Conservation (phyloP, 2,888 invertebrate species). For the Chrysolina americana region DNA sequence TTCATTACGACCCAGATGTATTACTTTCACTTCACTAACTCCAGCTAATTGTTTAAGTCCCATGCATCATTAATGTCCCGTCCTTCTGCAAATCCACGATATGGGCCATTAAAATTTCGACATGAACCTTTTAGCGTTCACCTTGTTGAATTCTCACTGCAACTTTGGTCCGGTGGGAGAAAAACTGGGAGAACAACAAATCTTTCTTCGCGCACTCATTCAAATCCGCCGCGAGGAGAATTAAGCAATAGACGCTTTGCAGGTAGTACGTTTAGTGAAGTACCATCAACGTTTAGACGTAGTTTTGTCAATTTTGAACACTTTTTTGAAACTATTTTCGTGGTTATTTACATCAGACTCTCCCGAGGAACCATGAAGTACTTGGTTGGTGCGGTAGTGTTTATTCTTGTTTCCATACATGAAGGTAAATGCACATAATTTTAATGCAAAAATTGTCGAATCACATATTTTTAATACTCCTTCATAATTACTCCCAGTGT, state of each 20-base stretch:
- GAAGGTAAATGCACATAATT: constrained; percentile 17
- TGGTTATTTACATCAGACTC: not conserved
- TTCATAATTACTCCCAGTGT: too few relatives aligned
- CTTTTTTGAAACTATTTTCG: not conserved
- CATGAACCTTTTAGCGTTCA: constrained; percentile 24
- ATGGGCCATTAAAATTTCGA: constrained; percentile 25
- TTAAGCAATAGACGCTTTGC: constrained; percentile 8
- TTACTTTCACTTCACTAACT: not conserved
- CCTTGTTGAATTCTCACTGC: constrained; percentile 22
- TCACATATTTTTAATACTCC: not conserved
- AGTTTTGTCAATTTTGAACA: not conserved
- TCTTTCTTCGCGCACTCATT: not conserved
- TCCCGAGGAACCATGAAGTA: constrained; percentile 8
- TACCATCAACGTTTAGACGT: not conserved
- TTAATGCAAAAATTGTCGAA: not conserved
- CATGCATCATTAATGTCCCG: constrained; percentile 6
- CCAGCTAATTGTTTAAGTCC: not conserved
- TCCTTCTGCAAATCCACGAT: not conserved
- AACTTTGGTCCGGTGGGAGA: constrained; percentile 23
- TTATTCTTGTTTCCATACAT: constrained; percentile 2
- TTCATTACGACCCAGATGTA: too few relatives aligned
- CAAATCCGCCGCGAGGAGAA: constrained; percentile 19
- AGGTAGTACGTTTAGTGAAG: not conserved
- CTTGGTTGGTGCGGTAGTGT: constrained; percentile 13
- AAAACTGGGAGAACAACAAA: constrained; percentile 9